A percentile compares a stretch with the other conserved stretches of the same genome.
These are phyloP conservation scores for Festucalex cinctus DNA, from an alignment of 2,113 vertebrate genomes.

Conservation along the genomic window DNA sequence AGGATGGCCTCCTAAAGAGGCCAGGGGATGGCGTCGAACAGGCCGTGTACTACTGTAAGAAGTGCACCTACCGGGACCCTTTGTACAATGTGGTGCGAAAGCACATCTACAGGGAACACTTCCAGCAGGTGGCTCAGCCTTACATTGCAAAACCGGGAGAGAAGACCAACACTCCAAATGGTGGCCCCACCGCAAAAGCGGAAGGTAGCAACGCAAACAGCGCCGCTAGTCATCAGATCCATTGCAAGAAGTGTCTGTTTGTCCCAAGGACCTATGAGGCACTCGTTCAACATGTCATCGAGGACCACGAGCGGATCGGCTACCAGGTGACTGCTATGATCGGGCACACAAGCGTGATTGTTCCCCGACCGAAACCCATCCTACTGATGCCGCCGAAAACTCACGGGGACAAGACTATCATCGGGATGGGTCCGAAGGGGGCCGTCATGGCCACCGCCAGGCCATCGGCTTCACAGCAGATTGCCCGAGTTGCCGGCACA, in stretches of 20 bases:
- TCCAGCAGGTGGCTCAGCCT: constrained; percentile 94
- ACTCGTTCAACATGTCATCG: constrained; percentile 95
- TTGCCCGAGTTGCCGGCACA: constrained; percentile 83
- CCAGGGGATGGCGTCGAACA: constrained; percentile 91
- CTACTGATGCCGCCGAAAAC: constrained; percentile 88
- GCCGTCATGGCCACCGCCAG: constrained; percentile 76
- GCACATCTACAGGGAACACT: constrained; percentile 99
- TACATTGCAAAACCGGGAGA: constrained; percentile 91
- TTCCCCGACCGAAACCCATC: constrained; percentile 88
- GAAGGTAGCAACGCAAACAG: constrained; percentile 52
- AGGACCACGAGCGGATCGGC: constrained; percentile 95
- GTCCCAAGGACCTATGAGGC: constrained; percentile 96
- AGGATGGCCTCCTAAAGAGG: constrained; percentile 89
- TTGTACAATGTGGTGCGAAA: constrained; percentile 97
- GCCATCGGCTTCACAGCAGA: constrained; percentile 84
- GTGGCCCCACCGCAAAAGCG: constrained; percentile 62
- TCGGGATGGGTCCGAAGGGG: constrained; percentile 87
- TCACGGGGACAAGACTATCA: constrained; percentile 83
- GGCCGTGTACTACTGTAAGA: constrained; percentile 99
- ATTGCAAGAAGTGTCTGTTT: constrained; percentile 97
- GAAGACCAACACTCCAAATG: constrained; percentile 72
- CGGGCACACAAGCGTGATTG: constrained; percentile 95
- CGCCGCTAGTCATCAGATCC: constrained; percentile 73
- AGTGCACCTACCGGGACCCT: constrained; percentile 99
- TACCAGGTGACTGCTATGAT: constrained; percentile 99